Base-by-base conservation (phyloP, 2,113 vertebrate genomes). In the Trochalopteron elliotii region DNA sequence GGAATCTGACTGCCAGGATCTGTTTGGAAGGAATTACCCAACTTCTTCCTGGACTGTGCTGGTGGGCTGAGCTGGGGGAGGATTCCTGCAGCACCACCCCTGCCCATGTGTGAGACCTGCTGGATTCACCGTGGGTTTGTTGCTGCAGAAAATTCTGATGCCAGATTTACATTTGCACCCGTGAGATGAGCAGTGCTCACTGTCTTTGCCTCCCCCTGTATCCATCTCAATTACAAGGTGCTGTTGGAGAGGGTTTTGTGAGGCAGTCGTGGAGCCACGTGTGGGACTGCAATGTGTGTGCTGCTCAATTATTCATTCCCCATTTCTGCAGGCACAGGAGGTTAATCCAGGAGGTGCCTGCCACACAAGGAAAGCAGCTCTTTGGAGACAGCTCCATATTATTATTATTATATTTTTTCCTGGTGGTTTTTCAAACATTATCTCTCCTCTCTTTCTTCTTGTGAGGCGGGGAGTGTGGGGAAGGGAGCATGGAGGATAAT, bases 291-390 rank as follows among this genome's bases (percentile, higher is more conserved):
- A 0, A 23, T 4, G 20, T 45, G 83, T 70, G 57, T 0, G 7
- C 89, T 86, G 92, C 91, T 96, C 96, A 96, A 93, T 97, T 96
- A 96, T 96, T 94, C 94, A 95, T 95, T 91, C 65, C 92, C 64
- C 47, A 94, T 95, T 95, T 82, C 96, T 96, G 90, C 94, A 87
- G 70, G 84, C 49, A 79, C 89, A 91, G 88, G 94, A 96, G 93
- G 96, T 96, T 96, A 96, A 97, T 95, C 96, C 96, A 92, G 15
- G 67, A 96, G 96, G 92, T 11, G 20, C 64, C 87, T 89, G 88
- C 93, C 95, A 93, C 90, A 93, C 75, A 69, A 91, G 83, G 81
- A 96, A 95, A 94, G 78, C 81, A 94, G 90, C 71, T 97, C 94
- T 96, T 96, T 90, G 86, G 96, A 96, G 96, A 93, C 93, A 94